Conservation (phyloP, 2,113 vertebrate genomes). For the Vombatus ursinus region DNA sequence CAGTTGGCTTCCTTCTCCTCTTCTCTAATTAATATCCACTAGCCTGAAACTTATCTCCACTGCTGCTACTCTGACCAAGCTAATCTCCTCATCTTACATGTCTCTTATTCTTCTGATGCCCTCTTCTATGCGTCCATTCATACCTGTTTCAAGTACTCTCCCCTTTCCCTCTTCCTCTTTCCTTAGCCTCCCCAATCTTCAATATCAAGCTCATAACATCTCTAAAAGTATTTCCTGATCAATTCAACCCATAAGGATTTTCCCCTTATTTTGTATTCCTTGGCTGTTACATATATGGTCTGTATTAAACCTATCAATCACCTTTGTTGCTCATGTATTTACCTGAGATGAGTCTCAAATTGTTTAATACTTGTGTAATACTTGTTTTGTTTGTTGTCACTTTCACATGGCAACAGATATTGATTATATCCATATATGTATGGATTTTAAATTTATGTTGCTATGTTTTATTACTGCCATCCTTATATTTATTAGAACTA, state of each 20-base stretch:
- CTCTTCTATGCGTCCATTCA: background rate
- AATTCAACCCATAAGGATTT: background rate
- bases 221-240: background rate
- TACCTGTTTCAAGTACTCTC: background rate
- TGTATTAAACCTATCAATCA: background rate
- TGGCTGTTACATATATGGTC: background rate
- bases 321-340: background rate
- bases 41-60: background rate
- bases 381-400: background rate
- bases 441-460: background rate
- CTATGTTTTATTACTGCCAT: background rate
- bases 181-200: background rate
- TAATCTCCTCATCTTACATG: background rate
- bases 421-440: background rate
- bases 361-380: background rate
- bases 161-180: background rate
- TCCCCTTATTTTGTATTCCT: background rate
- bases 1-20: background rate
- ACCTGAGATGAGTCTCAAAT: background rate
- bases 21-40: background rate
- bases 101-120: background rate
- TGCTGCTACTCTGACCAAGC: background rate
- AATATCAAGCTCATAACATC: background rate
- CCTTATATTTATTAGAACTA: background rate
- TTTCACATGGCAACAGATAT: background rate